These are phyloP conservation scores for Hycleus phaleratus DNA, from an alignment of 1,140 invertebrate species.

Conservation along the genomic window DNA sequence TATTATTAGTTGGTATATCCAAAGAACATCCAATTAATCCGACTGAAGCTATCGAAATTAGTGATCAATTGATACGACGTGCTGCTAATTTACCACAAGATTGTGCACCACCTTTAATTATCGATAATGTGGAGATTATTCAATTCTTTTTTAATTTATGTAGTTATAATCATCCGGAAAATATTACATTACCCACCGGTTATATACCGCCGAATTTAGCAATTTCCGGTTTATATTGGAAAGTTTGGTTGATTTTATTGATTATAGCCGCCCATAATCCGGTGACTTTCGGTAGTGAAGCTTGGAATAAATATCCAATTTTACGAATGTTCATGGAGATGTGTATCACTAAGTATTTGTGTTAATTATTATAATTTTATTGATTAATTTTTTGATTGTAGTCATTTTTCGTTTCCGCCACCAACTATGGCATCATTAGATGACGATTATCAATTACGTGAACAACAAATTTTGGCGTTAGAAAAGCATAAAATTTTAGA, in stretches of 20 bases:
- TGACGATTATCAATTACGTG: constrained; percentile 33
- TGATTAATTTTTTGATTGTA: neutral
- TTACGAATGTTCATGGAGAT: constrained; percentile 90
- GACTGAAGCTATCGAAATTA: constrained; percentile 76
- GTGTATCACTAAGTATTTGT: constrained; percentile 82
- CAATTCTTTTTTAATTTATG: constrained; percentile 85
- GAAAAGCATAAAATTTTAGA: constrained; percentile 82
- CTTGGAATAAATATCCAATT: constrained; percentile 89
- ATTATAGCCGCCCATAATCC: constrained; percentile 91
- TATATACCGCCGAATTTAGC: constrained; percentile 83
- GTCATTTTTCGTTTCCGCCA: constrained; percentile 68
- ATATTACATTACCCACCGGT: constrained; percentile 76
- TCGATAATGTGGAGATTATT: constrained; percentile 78
- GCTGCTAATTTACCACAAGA: constrained; percentile 67
- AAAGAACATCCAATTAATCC: constrained; percentile 77
- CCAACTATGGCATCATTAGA: constrained; percentile 50
- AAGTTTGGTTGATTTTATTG: constrained; percentile 84
- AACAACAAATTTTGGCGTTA: constrained; percentile 56
- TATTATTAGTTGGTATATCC: constrained; percentile 76
- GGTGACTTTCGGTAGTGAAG: constrained; percentile 70
- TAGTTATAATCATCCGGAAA: constrained; percentile 88
- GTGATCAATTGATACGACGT: constrained; percentile 75
- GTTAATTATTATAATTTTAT: too few relatives aligned
- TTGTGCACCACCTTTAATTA: constrained; percentile 56
- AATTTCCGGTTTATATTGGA: constrained; percentile 89